Base-by-base conservation (phyloP, 2,888 invertebrate genomes). In the Dicyrtoma fusca region DNA sequence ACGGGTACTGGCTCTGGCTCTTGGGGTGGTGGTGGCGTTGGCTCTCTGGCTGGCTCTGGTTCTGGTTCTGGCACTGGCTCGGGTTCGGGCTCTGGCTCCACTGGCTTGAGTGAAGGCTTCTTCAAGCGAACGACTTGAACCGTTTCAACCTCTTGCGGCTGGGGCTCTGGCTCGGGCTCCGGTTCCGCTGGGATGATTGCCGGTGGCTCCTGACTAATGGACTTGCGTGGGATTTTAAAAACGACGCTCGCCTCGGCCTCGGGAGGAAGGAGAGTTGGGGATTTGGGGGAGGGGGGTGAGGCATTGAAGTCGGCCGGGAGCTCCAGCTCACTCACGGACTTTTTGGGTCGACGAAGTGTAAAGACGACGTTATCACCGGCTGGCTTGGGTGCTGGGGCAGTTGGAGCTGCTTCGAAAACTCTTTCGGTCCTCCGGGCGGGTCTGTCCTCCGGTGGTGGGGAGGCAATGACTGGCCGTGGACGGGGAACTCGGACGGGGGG, bases 341-440 rank as follows among this genome's bases (percentile, higher is more conserved):
- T 79, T 61, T 76, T 72, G 21, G 79, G 79, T 63, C 75, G 66
- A 21, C 77, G 79, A n/a, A 79, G 61, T 3, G 76, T 76, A 6
- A 77, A 71, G 69, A 57, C 69, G 65, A 44, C 45, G 13, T 55
- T 23, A 13, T 63, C 73, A 13, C 19, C 23, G 57, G 44, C 25
- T 47, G 55, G 69, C 13, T 62, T 14, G 10, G 6, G 14, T 14
- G 42, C 44, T 55, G 44, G 65, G 3, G 59, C 44, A 44, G 63
- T 2, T 26, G 61, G n/a, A 25, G 71, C 47, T 11, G 25, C n/a
- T 8, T 13, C 26, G 13, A 34, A 13, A 26, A 19, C 5, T 3
- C n/a, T 34, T 21, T 26, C 11, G 34, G 26, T 26, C 34, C 42
- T 13, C 25, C 13, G 11, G 49, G 49, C 17, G 49, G 59, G 53